Evolutionary conservation across 2,113 vertebrate species (phyloP), one percentile per base, ranked within the genome.

Genomic region (Misgurnus anguillicaudatus): DNA sequence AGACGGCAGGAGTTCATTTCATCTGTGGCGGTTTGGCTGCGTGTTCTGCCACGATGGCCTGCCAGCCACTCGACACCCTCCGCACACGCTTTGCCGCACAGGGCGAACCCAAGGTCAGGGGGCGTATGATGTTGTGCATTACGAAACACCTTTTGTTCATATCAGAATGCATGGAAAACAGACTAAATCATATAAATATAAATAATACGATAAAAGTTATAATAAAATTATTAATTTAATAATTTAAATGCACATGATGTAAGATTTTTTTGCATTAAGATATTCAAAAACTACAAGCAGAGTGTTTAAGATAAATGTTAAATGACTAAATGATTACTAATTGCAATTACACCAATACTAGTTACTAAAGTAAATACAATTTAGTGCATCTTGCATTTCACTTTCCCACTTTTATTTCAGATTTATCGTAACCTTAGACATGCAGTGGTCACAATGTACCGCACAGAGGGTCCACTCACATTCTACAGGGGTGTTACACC

Each of bases 61-160:
- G 96, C 36, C 98, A 99, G 42, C 98, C 97, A 0, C 88, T 99
- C 65, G 98, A 99, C 82, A 97, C 94, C 0, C 93, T 99, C 17
- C 93, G 98, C 24, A 99, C 98, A 10, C 96, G 98, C 84, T 95
- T 99, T 3, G 97, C 97, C 57, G 95, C 98, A 60, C 98, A 99
- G 90, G 98, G 97, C 0, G 96, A 99, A 87, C 97, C 97, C 24
- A 98, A 94, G 95, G 97, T 99, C 72, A 75, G 72, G 14, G 53
- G 4, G 6, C 19, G 6, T 21, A 16, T 62, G 24, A 11, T 11
- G 9, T 4, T 36, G 19, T 62, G 60, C 14, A 36, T 57, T 57
- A 57, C 17, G 7, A 51, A 51, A 51, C 48, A 31, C 7, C 42
- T 45, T 45, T 10, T 45, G 7, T 45, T 4, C 42, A 45, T 9